Evolutionary conservation across 92 coral and sea anemone genomes (phyloP).

Genomic region (Micromussa lordhowensis): DNA sequence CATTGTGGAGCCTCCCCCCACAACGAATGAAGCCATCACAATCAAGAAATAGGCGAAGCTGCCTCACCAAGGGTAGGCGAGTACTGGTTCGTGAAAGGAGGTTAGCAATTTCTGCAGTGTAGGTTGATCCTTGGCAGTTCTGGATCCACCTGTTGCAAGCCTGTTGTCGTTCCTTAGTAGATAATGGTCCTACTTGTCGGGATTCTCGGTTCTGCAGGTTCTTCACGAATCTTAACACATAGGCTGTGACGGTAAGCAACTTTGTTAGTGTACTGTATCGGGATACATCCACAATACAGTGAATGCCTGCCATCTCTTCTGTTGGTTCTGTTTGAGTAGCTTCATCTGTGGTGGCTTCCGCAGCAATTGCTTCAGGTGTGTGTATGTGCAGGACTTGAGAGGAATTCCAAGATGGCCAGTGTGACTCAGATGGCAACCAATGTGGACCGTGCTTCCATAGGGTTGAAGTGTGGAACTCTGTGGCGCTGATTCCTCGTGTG

Average conservation of each 20-base stretch:
- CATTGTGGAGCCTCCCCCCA: constrained; percentile 71
- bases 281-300: too few relatives aligned
- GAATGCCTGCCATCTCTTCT: too few relatives aligned
- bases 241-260: too few relatives aligned
- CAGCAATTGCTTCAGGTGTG: background rate
- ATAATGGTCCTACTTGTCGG: background rate
- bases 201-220: background rate
- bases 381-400: too few relatives aligned
- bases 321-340: background rate
- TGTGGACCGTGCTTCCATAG: too few relatives aligned
- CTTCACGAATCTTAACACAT: background rate
- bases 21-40: constrained; percentile 54
- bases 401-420: background rate
- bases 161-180: background rate
- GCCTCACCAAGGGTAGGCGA: too few relatives aligned
- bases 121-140: background rate
- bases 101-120: background rate
- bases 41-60: constrained; percentile 39
- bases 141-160: background rate
- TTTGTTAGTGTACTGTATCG: background rate
- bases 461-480: background rate
- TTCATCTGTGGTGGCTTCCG: background rate
- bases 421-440: background rate
- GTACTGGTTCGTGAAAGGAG: too few relatives aligned
- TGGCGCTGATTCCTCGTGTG: background rate